These are phyloP conservation scores for Eurystomus gularis DNA, from an alignment of 2,113 vertebrate species.

Conservation along the genomic window DNA sequence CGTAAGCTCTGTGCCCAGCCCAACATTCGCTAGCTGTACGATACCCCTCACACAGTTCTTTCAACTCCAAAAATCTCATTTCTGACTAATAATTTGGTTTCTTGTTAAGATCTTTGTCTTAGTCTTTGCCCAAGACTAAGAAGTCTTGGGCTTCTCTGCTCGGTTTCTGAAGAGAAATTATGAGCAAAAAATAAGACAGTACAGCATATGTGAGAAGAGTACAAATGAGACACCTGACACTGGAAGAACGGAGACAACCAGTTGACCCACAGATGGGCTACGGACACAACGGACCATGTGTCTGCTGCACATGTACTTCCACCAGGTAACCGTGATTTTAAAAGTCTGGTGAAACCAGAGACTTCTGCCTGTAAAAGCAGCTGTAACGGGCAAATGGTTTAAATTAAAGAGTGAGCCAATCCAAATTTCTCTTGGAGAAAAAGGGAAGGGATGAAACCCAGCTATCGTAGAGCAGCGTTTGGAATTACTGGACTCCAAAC, in stretches of 20 bases:
- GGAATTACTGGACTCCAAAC: slow-evolving; percentile 2
- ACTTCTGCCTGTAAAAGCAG: slow-evolving; percentile 15
- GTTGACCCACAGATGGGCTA: not conserved
- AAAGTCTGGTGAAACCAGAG: not conserved
- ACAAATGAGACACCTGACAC: not conserved
- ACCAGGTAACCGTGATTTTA: not conserved
- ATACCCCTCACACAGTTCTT: not conserved
- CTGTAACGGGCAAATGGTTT: slow-evolving; percentile 37
- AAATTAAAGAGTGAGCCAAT: slow-evolving; percentile 45
- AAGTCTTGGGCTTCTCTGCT: not conserved
- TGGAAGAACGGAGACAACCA: not conserved
- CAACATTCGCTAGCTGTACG: not conserved
- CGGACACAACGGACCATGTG: accelerated
- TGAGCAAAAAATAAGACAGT: not conserved
- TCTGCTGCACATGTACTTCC: not conserved
- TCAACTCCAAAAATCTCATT: not conserved
- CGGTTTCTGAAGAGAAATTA: not conserved
- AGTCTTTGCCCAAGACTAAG: too few species aligned
- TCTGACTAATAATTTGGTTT: not conserved
- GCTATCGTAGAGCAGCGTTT: not conserved
- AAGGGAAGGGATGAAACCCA: not conserved
- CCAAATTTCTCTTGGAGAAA: slow-evolving; percentile 3
- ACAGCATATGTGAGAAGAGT: not conserved
- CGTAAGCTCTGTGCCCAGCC: accelerated
- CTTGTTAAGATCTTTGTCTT: not conserved